Base-by-base conservation (phyloP, 2,113 vertebrate species). In the Hydrochoerus hydrochaeris region DNA sequence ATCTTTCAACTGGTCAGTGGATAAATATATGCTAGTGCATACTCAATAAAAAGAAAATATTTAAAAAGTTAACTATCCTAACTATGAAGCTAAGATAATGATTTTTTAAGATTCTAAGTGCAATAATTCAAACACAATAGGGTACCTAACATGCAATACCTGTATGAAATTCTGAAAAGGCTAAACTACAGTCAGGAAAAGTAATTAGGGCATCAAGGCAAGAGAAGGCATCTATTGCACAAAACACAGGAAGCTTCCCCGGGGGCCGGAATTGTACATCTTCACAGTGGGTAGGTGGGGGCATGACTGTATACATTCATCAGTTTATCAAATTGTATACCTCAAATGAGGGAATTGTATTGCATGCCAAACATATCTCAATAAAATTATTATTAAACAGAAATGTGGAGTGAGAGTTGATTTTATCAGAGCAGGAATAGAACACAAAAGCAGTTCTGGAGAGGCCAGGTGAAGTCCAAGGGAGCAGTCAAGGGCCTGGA, bases 51-150 rank as follows among this genome's bases (percentile, higher is more conserved):
- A 80, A 91, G 88, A 49, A 78, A 82, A 82, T 30, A 83, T 28
- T 77, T 81, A 94, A 54, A 78, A 7, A 73, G 11, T 24, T 90
- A 71, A 85, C 11, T 73, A 80, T 65, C 32, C 12, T 58, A 78
- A 46, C 12, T 73, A 77, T 46, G 44, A 46, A 46, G 46, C 73
- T 77, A 77, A 77, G 46, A 46, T n/a, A 77, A 28, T 75, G n/a
- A 73, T 11, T 3, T 46, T 28, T 49, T 49, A 17, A 28, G 41
- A 46, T 32, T 49, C 44, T 82, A 81, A 95, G 2, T 94, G 44
- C 83, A 90, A 81, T 52, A 85, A 86, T 88, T 83, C 65, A 94
- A 95, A 80, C 30, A 73, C 30, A 73, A 38, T 7, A 81, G 22
- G 41, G 22, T n/a, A 20, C 26, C 69, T 38, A 44, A 22, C n/a